phyloP scores from a whole-genome alignment of 2,888 invertebrate genomes.

The Diabrotica balteata region DNA sequence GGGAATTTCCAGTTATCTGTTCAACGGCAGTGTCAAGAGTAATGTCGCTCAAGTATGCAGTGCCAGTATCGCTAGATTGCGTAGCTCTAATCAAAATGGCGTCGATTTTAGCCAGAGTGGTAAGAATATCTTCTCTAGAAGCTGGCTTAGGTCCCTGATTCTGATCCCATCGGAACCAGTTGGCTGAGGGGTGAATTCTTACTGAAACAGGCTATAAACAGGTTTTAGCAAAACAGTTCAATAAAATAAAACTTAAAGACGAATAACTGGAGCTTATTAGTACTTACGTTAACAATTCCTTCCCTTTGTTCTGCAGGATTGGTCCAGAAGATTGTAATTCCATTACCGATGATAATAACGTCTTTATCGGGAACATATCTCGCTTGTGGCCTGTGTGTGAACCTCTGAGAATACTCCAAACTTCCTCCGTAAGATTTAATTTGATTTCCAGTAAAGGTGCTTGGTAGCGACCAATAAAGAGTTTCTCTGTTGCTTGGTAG shows the following conservation, averaged over 20 bases:
- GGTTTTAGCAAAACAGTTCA: too few species aligned
- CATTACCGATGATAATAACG: constrained; percentile 81
- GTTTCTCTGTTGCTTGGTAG: constrained; percentile 60
- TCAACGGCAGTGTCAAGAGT: constrained; percentile 84
- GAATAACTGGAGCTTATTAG: not conserved
- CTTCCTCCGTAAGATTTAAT: constrained; percentile 88
- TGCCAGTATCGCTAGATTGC: constrained; percentile 68
- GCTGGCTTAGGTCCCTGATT: constrained; percentile 66
- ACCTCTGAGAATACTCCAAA: constrained; percentile 76
- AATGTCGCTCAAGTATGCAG: constrained; percentile 80
- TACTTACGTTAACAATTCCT: constrained; percentile 68
- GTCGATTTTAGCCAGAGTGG: constrained; percentile 82
- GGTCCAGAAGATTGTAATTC: constrained; percentile 78
- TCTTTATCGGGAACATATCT: constrained; percentile 74
- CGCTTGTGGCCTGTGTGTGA: constrained; percentile 64
- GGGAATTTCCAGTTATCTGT: constrained; percentile 65
- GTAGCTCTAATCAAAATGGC: constrained; percentile 85
- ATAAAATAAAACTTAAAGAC: not conserved
- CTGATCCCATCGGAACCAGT: constrained; percentile 70
- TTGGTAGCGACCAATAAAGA: constrained; percentile 80
- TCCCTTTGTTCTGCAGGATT: constrained; percentile 67
- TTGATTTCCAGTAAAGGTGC: constrained; percentile 74
- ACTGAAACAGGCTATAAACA: constrained; percentile 68
- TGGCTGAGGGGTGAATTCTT: constrained; percentile 67
- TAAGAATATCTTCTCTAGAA: constrained; percentile 83